Conservation (phyloP, 2,888 invertebrate species). For the Amiota communis region DNA sequence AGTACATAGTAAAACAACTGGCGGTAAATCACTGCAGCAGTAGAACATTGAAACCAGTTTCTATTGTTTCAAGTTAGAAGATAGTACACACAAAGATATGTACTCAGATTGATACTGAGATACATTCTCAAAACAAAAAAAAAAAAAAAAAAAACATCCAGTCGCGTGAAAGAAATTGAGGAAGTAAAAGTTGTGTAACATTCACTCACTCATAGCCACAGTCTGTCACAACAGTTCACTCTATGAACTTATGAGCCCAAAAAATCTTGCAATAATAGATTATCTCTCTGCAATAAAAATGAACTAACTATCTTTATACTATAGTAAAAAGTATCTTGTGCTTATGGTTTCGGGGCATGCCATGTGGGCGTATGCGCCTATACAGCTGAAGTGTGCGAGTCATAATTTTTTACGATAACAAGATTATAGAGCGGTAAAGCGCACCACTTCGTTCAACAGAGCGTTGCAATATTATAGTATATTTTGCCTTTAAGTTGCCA, state of each 20-base stretch:
- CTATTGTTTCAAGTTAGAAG: constrained; percentile 13
- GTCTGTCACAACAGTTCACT: background rate
- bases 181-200: constrained; percentile 28
- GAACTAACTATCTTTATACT: background rate
- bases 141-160: background rate
- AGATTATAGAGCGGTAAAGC: constrained; percentile 24
- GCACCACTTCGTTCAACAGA: background rate
- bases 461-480: background rate
- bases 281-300: constrained; percentile 5
- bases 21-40: constrained; percentile 14
- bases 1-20: background rate
- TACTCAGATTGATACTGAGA: background rate
- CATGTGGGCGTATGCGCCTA: constrained; percentile 1
- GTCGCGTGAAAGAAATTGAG: constrained; percentile 14
- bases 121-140: background rate
- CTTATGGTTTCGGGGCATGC: background rate
- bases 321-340: background rate
- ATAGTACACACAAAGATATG: background rate
- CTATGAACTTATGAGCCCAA: constrained; percentile 2
- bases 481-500: too few relatives aligned
- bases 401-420: constrained; percentile 16
- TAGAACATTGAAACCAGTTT: constrained; percentile 8
- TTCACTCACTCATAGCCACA: background rate
- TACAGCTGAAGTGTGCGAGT: background rate
- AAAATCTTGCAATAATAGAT: background rate